A percentile compares a stretch with the other conserved stretches of the same genome.
Conservation (phyloP, 1,140 invertebrate genomes). For the Euschistus heros region DNA sequence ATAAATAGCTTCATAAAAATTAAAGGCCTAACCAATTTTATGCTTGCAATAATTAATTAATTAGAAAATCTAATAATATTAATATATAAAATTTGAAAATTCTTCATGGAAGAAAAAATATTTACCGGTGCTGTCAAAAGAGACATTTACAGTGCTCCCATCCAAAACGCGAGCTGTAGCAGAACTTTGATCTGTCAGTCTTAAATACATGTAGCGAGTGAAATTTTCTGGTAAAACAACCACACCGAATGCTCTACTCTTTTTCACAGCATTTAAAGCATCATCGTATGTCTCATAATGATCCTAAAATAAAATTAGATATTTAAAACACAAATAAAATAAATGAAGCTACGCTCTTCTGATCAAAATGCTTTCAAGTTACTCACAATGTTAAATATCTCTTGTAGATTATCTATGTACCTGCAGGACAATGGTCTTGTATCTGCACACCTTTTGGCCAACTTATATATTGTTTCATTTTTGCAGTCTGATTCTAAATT, state of each 20-base stretch:
- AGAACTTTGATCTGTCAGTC: conserved; percentile 53
- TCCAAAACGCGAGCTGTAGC: conserved; percentile 64
- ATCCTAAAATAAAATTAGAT: conserved; percentile 21
- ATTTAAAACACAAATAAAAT: too few relatives aligned
- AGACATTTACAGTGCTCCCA: conserved; percentile 68
- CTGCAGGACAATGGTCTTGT: conserved; percentile 18
- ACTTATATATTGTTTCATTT: background rate
- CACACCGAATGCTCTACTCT: conserved; percentile 72
- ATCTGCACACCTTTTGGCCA: background rate
- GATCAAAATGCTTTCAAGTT: background rate
- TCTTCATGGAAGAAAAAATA: background rate
- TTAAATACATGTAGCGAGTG: conserved; percentile 62
- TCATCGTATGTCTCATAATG: conserved; percentile 31
- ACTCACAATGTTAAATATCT: background rate
- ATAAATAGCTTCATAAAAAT: too few relatives aligned
- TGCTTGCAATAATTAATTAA: too few relatives aligned
- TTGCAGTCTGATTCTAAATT: background rate
- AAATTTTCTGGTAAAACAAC: conserved; percentile 78
- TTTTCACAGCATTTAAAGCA: conserved; percentile 57
- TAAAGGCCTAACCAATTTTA: too few relatives aligned
- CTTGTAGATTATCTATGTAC: conserved; percentile 11
- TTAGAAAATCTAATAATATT: too few relatives aligned
- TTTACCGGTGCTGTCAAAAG: conserved; percentile 80
- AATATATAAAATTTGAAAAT: too few relatives aligned
- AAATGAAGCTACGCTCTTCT: too few relatives aligned